Evolutionary conservation across 2,113 vertebrate species (phyloP).

Genomic region (Brachypteracias leptosomus): DNA sequence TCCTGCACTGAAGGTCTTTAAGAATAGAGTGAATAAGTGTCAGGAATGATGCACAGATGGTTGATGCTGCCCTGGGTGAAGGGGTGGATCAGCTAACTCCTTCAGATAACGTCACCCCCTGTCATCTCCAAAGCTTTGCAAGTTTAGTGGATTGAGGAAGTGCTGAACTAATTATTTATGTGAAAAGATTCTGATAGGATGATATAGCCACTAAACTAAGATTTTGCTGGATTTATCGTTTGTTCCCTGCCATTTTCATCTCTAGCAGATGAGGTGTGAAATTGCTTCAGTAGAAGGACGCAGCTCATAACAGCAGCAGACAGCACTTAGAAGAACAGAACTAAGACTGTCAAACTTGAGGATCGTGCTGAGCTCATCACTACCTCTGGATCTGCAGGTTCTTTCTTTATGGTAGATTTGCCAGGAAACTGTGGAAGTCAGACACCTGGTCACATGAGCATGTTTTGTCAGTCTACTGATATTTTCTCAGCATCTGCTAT

Average conservation of each 20-base stretch:
- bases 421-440: background rate
- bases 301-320: conserved; percentile 3
- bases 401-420: background rate
- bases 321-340: background rate
- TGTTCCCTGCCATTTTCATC: conserved; percentile 53
- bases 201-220: conserved; percentile 17
- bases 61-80: background rate
- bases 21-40: background rate
- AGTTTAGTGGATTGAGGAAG: background rate
- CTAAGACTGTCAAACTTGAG: background rate
- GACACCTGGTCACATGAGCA: background rate
- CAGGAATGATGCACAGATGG: background rate
- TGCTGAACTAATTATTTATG: conserved; percentile 48
- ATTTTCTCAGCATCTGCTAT: background rate
- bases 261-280: conserved; percentile 66
- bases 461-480: background rate
- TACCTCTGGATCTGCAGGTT: background rate
- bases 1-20: background rate
- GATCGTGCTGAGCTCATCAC: conserved; percentile 6
- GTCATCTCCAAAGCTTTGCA: background rate
- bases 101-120: background rate
- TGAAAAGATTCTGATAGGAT: background rate
- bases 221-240: conserved; percentile 55
- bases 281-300: conserved; percentile 42
- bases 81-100: background rate